Evolutionary conservation across 2,113 vertebrate genomes (phyloP).

Genomic region (Chloropsis hardwickii): DNA sequence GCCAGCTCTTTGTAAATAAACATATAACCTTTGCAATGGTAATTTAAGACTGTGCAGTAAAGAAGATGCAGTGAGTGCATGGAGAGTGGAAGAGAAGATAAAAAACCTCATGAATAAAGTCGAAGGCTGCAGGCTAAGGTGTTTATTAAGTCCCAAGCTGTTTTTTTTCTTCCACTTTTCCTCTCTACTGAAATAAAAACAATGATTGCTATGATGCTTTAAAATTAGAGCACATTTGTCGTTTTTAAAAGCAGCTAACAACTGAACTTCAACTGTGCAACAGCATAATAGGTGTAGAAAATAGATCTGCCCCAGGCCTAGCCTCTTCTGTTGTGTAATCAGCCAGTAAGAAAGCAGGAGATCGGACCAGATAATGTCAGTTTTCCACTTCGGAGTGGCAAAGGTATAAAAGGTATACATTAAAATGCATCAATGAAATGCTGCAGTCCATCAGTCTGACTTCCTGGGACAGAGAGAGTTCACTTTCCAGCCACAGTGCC

Average conservation of each 20-base stretch:
- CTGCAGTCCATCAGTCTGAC: neutral
- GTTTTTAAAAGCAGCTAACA: conserved; percentile 62
- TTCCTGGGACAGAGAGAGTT: neutral
- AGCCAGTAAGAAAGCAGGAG: conserved; percentile 23
- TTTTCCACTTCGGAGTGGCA: conserved; percentile 15
- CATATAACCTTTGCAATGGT: conserved; percentile 79
- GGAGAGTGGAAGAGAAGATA: conserved; percentile 70
- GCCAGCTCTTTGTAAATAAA: conserved; percentile 78
- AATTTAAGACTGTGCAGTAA: conserved; percentile 77
- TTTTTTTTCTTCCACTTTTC: conserved; percentile 65
- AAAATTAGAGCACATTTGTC: conserved; percentile 73
- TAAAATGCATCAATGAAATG: conserved; percentile 33
- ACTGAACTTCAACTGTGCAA: conserved; percentile 30
- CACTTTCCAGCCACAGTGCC: neutral
- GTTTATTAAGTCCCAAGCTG: conserved; percentile 81
- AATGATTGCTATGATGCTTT: conserved; percentile 69
- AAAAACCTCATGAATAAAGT: conserved; percentile 80
- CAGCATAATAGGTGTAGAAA: conserved; percentile 46
- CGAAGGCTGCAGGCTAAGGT: conserved; percentile 75
- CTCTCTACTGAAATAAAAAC: conserved; percentile 74
- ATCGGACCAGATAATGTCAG: conserved; percentile 25
- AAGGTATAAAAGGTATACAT: conserved; percentile 15
- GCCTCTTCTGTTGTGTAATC: conserved; percentile 46
- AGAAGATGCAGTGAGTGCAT: conserved; percentile 69
- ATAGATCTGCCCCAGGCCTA: conserved; percentile 41